phyloP scores from a whole-genome alignment of 1,140 invertebrate species.

The Euwallacea similis region DNA sequence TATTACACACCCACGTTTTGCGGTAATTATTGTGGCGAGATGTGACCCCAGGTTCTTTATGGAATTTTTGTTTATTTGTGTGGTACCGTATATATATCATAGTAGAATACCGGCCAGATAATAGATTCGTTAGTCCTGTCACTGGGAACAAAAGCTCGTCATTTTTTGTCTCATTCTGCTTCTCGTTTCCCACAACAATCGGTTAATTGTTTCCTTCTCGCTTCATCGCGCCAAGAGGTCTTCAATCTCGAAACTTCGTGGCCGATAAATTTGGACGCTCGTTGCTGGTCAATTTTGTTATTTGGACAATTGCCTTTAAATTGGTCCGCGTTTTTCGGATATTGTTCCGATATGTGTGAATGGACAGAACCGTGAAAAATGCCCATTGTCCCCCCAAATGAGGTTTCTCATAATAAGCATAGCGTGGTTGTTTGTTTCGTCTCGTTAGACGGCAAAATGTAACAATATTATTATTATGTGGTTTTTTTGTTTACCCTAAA shows the following conservation, averaged over 20 bases:
- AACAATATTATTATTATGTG: too few species aligned
- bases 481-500: too few species aligned
- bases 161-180: constrained; percentile 16
- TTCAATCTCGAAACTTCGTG: constrained; percentile 29
- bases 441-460: too few species aligned
- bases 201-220: constrained; percentile 30
- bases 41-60: constrained; percentile 45
- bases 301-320: not conserved
- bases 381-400: too few species aligned
- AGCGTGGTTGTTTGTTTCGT: too few species aligned
- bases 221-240: constrained; percentile 23
- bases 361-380: not conserved
- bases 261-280: constrained; percentile 27
- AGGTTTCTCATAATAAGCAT: too few species aligned
- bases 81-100: not conserved
- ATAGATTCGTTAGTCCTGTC: constrained; percentile 24
- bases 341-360: not conserved
- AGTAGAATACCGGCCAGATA: constrained; percentile 2
- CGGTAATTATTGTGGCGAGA: constrained; percentile 48
- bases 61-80: constrained; percentile 35
- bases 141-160: constrained; percentile 1
- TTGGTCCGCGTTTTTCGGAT: too few species aligned
- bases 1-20: constrained; percentile 52
- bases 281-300: constrained; percentile 20
- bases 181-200: constrained; percentile 28